Conservation (phyloP, 2,113 vertebrate genomes). For the Melierax canorus region DNA sequence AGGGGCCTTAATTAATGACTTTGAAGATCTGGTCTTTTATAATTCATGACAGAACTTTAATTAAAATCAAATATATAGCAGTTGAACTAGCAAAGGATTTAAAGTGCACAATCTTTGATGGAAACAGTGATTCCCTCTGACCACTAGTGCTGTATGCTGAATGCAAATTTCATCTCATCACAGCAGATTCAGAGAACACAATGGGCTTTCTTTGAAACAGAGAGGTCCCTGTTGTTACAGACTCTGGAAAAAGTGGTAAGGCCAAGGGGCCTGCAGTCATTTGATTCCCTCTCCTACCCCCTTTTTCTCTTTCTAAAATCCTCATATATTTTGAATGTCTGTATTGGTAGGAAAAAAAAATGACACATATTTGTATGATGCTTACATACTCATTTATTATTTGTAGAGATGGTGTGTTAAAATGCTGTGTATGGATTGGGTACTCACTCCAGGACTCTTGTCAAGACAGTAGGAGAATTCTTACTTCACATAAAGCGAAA, state of each 20-base stretch:
- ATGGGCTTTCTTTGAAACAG: background rate
- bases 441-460: background rate
- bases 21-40: slow-evolving; percentile 63
- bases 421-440: background rate
- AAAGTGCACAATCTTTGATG: slow-evolving; percentile 26
- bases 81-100: slow-evolving; percentile 61
- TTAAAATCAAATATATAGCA: slow-evolving; percentile 58
- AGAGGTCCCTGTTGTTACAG: background rate
- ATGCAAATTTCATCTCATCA: slow-evolving; percentile 41
- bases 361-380: background rate
- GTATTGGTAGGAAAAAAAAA: background rate
- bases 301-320: background rate
- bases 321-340: background rate
- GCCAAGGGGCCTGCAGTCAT: background rate
- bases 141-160: background rate
- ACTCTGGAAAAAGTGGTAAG: background rate
- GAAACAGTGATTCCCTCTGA: slow-evolving; percentile 51
- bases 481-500: background rate
- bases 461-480: background rate
- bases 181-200: background rate
- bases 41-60: slow-evolving; percentile 68
- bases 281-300: background rate
- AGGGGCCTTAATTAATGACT: slow-evolving; percentile 63
- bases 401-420: background rate
- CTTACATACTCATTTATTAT: background rate